Conservation (phyloP, 1,140 invertebrate genomes). For the Oryctes rhinoceros region DNA sequence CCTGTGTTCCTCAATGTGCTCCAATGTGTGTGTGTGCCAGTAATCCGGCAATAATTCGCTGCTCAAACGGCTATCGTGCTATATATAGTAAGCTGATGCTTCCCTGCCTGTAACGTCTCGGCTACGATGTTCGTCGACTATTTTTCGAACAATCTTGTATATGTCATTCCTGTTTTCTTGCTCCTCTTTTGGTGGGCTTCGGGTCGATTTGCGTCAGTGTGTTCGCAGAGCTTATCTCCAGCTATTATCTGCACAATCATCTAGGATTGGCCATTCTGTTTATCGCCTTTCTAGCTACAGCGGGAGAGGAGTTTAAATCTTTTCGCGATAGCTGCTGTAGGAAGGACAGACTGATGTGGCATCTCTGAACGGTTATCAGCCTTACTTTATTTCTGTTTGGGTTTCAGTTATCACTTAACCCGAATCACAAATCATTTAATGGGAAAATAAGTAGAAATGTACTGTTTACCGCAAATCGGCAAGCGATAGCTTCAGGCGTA, state of each 20-base stretch:
- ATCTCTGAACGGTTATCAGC: background rate
- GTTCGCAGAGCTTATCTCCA: slow-evolving; percentile 19
- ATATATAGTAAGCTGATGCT: slow-evolving; percentile 1
- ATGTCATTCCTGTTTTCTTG: slow-evolving; percentile 16
- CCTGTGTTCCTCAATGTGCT: background rate
- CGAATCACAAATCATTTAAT: no score
- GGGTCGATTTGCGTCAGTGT: background rate
- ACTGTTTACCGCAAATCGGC: no score
- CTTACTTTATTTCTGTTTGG: background rate
- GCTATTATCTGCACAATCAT: slow-evolving; percentile 30
- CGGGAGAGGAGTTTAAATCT: background rate
- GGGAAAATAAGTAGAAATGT: no score
- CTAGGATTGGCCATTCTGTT: slow-evolving; percentile 18
- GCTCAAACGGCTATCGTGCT: slow-evolving; percentile 22
- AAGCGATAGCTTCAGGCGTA: no score
- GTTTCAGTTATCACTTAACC: no score
- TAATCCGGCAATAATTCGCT: slow-evolving; percentile 35
- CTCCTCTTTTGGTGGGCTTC: background rate
- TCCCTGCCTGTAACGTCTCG: background rate
- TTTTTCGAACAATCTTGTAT: slow-evolving; percentile 33
- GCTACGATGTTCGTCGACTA: background rate
- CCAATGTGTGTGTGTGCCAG: background rate
- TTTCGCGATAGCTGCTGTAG: background rate
- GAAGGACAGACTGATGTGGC: background rate
- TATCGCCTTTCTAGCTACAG: slow-evolving; percentile 15